Percentiles rank a stretch among this genome's conserved stretches.
phyloP scores from a whole-genome alignment of 2,888 invertebrate genomes.

The Macrophya alboannulata region DNA sequence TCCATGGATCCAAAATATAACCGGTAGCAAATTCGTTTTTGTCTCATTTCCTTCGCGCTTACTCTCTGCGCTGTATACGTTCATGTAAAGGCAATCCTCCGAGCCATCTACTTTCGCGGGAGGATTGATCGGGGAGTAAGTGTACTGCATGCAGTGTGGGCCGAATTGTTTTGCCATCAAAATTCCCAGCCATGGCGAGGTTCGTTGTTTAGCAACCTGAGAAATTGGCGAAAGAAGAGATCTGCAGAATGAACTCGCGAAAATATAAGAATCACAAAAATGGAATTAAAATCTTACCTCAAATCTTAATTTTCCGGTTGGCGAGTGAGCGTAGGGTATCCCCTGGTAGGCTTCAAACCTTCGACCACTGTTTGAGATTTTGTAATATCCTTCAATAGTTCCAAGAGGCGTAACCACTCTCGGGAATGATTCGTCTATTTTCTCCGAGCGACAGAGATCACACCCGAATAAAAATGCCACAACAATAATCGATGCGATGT shows the following conservation, averaged over 20 bases:
- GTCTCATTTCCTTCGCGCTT: background rate
- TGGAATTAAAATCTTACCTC: conserved; percentile 64
- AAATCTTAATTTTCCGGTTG: conserved; percentile 72
- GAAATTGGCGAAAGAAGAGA: background rate
- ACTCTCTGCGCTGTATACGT: conserved; percentile 72
- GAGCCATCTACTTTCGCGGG: conserved; percentile 69
- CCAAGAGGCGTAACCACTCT: conserved; percentile 69
- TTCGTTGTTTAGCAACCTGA: conserved; percentile 55
- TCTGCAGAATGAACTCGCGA: background rate
- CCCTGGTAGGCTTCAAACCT: conserved; percentile 73
- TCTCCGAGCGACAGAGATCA: background rate
- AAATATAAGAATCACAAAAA: background rate
- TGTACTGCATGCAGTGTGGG: conserved; percentile 72
- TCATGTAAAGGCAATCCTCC: conserved; percentile 76
- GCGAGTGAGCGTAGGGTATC: conserved; percentile 73
- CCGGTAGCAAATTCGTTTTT: conserved; percentile 58
- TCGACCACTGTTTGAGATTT: conserved; percentile 69
- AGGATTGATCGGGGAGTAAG: conserved; percentile 63
- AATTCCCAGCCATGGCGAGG: conserved; percentile 70
- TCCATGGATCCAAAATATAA: conserved; percentile 67
- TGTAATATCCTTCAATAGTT: conserved; percentile 69
- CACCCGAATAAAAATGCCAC: background rate
- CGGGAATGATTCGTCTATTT: conserved; percentile 58
- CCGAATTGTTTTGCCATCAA: conserved; percentile 72
- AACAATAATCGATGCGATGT: background rate